Evolutionary conservation across 2,888 invertebrate species (phyloP).

Genomic region (Nipponacmea schrenckii): DNA sequence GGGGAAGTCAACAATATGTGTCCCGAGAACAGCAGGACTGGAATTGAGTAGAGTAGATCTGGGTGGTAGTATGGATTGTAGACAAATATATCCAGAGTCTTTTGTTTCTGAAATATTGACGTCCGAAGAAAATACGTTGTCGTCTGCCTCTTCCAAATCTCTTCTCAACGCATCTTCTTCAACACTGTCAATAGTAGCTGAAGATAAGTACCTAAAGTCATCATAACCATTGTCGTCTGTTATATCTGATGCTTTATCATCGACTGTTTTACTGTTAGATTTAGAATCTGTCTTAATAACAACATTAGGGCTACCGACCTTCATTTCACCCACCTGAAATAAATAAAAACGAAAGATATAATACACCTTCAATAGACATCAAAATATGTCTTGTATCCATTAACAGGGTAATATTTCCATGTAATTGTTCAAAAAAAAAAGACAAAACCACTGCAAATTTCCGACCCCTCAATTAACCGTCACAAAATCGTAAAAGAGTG

Average conservation of each 20-base stretch:
- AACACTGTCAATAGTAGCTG: slow-evolving; percentile 2
- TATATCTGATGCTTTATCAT: slow-evolving; percentile 8
- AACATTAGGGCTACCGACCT: not conserved
- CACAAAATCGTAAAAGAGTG: no score
- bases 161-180: slow-evolving; percentile 22
- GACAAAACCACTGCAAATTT: no score
- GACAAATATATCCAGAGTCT: slow-evolving; percentile 38
- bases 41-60: slow-evolving; percentile 22
- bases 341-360: not conserved
- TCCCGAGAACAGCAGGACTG: slow-evolving; percentile 10
- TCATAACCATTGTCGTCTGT: slow-evolving; percentile 13
- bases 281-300: not conserved
- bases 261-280: not conserved
- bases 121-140: slow-evolving; percentile 40
- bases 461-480: no score
- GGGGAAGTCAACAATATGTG: slow-evolving; percentile 9
- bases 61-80: slow-evolving; percentile 35
- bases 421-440: no score
- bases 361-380: no score
- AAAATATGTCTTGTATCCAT: no score
- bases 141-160: slow-evolving; percentile 42
- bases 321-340: not conserved
- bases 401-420: no score
- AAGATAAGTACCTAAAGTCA: not conserved
- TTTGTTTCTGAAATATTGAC: slow-evolving; percentile 28